Base-by-base conservation (phyloP, 2,888 invertebrate genomes). In the Drosophila heteroneura region DNA sequence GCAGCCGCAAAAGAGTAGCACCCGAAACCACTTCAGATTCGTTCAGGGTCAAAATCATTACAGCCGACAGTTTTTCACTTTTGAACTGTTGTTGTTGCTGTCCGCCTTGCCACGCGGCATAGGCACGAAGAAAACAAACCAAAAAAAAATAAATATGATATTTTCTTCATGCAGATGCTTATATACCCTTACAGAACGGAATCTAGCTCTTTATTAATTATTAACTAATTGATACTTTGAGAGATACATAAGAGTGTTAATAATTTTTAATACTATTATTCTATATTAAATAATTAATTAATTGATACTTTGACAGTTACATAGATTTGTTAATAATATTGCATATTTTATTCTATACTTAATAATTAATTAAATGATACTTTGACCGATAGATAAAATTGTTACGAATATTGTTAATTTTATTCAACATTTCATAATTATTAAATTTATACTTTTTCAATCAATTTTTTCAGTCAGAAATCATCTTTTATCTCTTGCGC, bases 41-140 rank as follows among this genome's bases (percentile, higher is more conserved):
- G 89, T 89, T 90, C 86, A 87, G 89, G 90, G 86, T 90, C 90
- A 90, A 74, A 83, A 80, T 90, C 90, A 87, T 87, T 88, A 88
- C 77, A 73, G 67, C 70, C 80, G 80, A 77, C 74, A 81, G 79
- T 70, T 74, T 67, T 62, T 49, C 61, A 60, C 58, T 19, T 32
- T 33, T 44, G 58, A 44, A 44, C 51, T 64, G 41, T 54, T 63
- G 52, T 61, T 76, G 65, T 54, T 74, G 77, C 64, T 76, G 77
- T 63, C 32, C 53, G 79, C 57, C 71, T 81, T 84, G 83, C 85
- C 87, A 85, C 85, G 87, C 72, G 85, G 82, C 82, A 79, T 70
- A 73, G 64, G 64, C 80, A 80, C 70, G 30, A 69, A 14, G 16
- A n/a, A 41, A 58, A 51, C 22, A 22, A 22, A 26, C 49, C 1